Evolutionary conservation across 1,140 invertebrate genomes (phyloP), one percentile per base, ranked within the genome.

Genomic region (Ylistrum balloti): DNA sequence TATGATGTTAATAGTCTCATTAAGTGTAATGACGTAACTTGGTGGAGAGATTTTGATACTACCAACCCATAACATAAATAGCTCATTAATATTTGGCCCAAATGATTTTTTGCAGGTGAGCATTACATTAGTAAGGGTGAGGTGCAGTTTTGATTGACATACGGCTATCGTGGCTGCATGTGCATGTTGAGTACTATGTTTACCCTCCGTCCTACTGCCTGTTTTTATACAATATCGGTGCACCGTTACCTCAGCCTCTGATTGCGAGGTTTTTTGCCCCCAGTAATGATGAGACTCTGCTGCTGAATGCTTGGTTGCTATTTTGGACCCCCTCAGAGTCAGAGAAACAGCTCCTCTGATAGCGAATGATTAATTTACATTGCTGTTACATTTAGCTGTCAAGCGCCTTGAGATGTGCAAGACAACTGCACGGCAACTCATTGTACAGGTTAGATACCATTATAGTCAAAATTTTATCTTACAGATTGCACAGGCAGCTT

Each of bases 321-420:
- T 74, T 74, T 74, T 74, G 56, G 56, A 74, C 56, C 56, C 56
- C 56, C 56, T 74, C 56, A 74, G 56, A 74, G 56, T 74, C 56
- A n/a, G 56, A 74, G 56, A 74, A 74, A 74, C 56, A 74, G 56
- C 56, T 28, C 22, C 56, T 74, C 56, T 28, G 56, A 74, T 74
- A 74, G 56, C 22, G 56, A 74, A 74, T 74, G 56, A 74, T 74
- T 74, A 74, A 74, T 74, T 74, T 74, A 74, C 56, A 74, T 74
- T 11, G 56, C 56, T 74, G 56, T 74, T 74, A 74, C 56, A 74
- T 74, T 74, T 74, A 74, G 56, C 56, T 74, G 56, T 74, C 56
- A 74, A 74, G 56, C 56, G 15, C 22, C n/a, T 17, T 28, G 56
- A 74, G 56, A 74, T 74, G 56, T 74, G 56, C 56, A 74, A 74